Evolutionary conservation across 1,140 invertebrate species (phyloP), one percentile per base, ranked within the genome.

Genomic region (Scaptodrosophila lebanonensis): DNA sequence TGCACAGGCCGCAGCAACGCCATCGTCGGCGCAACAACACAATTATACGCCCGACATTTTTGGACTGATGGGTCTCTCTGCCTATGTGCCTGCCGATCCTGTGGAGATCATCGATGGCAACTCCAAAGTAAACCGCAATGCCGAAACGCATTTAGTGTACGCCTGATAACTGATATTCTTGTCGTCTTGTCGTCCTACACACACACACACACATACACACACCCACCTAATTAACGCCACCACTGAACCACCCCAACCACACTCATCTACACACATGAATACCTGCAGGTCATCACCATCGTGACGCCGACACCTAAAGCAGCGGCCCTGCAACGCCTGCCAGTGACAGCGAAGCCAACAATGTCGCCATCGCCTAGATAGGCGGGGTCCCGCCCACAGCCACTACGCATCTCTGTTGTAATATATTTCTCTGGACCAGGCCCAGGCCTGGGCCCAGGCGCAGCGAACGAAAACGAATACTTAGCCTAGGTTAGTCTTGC

Each of bases 41-140:
- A 82, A 88, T 40, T 85, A 83, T 35, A 82, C 79, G 30, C 83
- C 85, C 17, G 83, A 85, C n/a, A 76, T 88, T 8, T 88, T 89
- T 45, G 88, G 88, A 5, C 60, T 88, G 11, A 88, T 87, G 85
- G 88, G 87, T 47, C 42, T 89, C 11, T 86, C 87, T 16, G 68
- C 87, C 0, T 89, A 87, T 52, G 88, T 87, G 30, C 86, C 88
- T 3, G 79, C 87, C 3, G 69, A 85, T 33, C 87, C 86, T 1
- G 87, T 89, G 45, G 85, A 89, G 58, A 89, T 88, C 9, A 84
- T 88, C 40, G 67, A 87, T 45, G 89, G 89, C 29, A 89, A 89
- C 82, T 89, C 89, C 35, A 89, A 88, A 88, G 89, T 90, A 88
- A 77, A 84, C 62, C 66, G 66, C 47, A 61, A 83, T 53, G 35